Evolutionary conservation across 2,113 vertebrate genomes (phyloP), one percentile per base, ranked within the genome.

Genomic region (Thomomys bottae): DNA sequence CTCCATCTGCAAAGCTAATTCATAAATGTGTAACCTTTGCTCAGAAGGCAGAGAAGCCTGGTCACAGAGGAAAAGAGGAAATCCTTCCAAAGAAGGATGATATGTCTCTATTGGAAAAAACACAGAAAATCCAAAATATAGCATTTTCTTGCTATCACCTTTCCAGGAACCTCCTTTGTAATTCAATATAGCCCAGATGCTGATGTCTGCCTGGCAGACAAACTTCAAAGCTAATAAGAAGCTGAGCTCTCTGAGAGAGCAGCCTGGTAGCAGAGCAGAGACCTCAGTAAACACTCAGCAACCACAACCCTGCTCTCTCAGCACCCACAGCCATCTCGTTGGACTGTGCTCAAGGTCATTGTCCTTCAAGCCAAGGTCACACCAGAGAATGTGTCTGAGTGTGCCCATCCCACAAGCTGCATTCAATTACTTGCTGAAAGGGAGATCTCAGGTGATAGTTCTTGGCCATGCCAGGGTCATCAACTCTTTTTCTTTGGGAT

Each of bases 251-350:
- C 78, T 49, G 12, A 67, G 63, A 0, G 34, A 10, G 64, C 28
- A 63, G 64, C 5, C 6, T 7, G 0, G 2, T 6, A n/a, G 40
- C 45, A 68, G 34, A 17, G 28, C 0, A 0, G 1, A 2, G 12
- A 40, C 2, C 5, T 12, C 14, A 1, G 26, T 17, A 9, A 59
- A 2, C 0, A 57, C 42, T 36, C 57, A 59, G 57, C 63, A 54
- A 8, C 14, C 64, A 78, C 63, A 73, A 0, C 11, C 7, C 15
- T 1, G 30, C 32, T 40, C 28, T 40, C 49, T 63, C 0, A 0
- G 3, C 2, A 12, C 8, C 28, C 6, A 32, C 8, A 18, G 3
- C 9, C 10, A n/a, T 28, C 11, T 36, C 38, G 3, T 21, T 15
- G 7, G 34, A 61, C 28, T 36, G 18, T 11, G 9, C 3, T 87